Percentiles rank a stretch among this genome's conserved stretches.
These are phyloP conservation scores for Momotus momota DNA, from an alignment of 2,797 vertebrate genomes.

Conservation along the genomic window DNA sequence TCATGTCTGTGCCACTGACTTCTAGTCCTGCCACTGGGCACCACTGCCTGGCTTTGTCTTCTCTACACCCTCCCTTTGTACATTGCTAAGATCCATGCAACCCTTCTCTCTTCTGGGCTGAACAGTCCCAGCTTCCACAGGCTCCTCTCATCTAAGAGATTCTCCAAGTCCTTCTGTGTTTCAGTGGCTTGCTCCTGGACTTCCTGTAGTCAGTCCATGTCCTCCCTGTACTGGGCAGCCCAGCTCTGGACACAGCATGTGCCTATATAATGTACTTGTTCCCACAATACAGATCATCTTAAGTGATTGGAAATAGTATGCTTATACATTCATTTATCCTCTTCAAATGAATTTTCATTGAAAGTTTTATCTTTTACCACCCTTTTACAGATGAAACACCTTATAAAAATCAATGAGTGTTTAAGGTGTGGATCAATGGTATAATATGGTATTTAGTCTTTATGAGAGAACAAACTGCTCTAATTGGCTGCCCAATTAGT, in stretches of 20 bases:
- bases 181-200: not conserved
- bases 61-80: not conserved
- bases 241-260: not conserved
- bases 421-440: conserved; percentile 29
- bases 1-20: not conserved
- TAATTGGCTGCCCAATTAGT: conserved; percentile 37
- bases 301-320: not conserved
- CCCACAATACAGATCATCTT: not conserved
- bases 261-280: not conserved
- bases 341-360: conserved; percentile 20
- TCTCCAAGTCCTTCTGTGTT: not conserved
- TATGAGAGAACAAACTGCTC: conserved; percentile 1
- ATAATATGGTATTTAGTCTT: conserved; percentile 27
- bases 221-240: not conserved
- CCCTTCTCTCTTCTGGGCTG: not conserved
- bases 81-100: not conserved
- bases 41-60: not conserved
- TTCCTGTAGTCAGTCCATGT: not conserved
- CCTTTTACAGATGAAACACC: conserved; percentile 2
- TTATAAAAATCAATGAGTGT: conserved; percentile 40
- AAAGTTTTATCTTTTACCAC: conserved; percentile 8
- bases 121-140: not conserved
- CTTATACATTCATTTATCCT: not conserved
- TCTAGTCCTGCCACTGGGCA: not conserved
- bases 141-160: not conserved